Evolutionary conservation across 2,797 vertebrate genomes (phyloP).

Genomic region (Spinus olivaceus): DNA sequence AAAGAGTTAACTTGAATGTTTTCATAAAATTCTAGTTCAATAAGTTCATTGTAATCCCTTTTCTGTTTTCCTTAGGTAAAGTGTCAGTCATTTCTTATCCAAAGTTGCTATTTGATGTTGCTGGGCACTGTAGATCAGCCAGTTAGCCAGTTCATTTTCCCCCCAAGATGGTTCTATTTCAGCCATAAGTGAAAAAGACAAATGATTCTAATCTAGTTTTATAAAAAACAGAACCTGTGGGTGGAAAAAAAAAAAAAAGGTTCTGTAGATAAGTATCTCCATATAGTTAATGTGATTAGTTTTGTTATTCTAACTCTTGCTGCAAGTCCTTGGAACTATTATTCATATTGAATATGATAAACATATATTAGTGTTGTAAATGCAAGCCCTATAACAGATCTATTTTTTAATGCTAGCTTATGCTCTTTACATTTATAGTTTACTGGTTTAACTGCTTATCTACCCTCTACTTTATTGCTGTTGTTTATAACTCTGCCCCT

Average conservation of each 20-base stretch:
- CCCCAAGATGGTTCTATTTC: background rate
- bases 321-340: background rate
- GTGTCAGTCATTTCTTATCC: background rate
- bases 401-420: background rate
- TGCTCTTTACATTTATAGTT: background rate
- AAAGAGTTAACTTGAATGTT: background rate
- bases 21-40: background rate
- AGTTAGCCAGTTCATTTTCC: background rate
- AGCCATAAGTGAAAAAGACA: slow-evolving; percentile 7
- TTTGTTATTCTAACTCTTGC: background rate
- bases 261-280: background rate
- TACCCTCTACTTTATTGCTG: background rate
- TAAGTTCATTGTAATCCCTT: background rate
- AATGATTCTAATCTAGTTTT: slow-evolving; percentile 4
- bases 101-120: background rate
- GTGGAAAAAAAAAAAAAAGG: background rate
- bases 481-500: background rate
- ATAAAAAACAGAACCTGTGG: background rate
- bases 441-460: background rate
- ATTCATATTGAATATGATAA: background rate
- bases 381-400: background rate
- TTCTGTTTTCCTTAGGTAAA: background rate
- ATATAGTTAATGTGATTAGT: background rate
- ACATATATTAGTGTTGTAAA: background rate
- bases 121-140: background rate